These are phyloP conservation scores for Antennarius striatus DNA, from an alignment of 2,113 vertebrate species.

Conservation along the genomic window DNA sequence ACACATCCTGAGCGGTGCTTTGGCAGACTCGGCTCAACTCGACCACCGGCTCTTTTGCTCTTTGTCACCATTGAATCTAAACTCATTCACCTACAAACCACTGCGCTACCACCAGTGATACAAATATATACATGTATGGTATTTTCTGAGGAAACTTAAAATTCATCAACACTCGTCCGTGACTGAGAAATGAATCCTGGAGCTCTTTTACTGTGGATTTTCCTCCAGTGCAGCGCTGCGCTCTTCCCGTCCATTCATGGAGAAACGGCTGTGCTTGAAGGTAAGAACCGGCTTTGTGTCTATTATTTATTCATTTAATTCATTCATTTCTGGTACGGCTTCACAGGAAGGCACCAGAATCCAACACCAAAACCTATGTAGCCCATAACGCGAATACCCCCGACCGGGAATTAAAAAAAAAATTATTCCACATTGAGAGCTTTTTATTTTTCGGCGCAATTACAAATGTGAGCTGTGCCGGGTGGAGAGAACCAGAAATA, in stretches of 20 bases:
- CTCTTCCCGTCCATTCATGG: slow-evolving; percentile 35
- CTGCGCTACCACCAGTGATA: neutral
- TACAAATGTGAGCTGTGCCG: slow-evolving; percentile 16
- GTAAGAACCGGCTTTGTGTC: slow-evolving; percentile 58
- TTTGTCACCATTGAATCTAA: slow-evolving; percentile 41
- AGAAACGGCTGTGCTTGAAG: slow-evolving; percentile 59
- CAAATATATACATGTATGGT: slow-evolving; percentile 1
- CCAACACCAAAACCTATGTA: too few relatives aligned
- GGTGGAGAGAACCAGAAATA: slow-evolving; percentile 28
- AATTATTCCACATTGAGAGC: slow-evolving; percentile 4
- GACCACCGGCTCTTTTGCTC: slow-evolving; percentile 4
- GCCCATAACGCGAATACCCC: too few relatives aligned
- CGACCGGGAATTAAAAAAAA: too few relatives aligned
- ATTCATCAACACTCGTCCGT: slow-evolving; percentile 13
- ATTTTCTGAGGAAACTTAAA: slow-evolving; percentile 7
- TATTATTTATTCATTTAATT: slow-evolving; percentile 20
- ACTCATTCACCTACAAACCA: neutral
- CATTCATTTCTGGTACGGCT: neutral
- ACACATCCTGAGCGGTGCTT: slow-evolving; percentile 1
- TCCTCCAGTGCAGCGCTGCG: slow-evolving; percentile 43
- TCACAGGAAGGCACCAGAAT: neutral
- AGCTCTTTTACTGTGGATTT: slow-evolving; percentile 55
- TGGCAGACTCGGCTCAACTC: slow-evolving; percentile 6
- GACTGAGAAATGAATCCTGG: slow-evolving; percentile 63
- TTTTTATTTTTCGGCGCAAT: slow-evolving; percentile 6